Evolutionary conservation across 1,140 invertebrate genomes (phyloP), one percentile per base, ranked within the genome.

Genomic region (Pteromalus puparum): DNA sequence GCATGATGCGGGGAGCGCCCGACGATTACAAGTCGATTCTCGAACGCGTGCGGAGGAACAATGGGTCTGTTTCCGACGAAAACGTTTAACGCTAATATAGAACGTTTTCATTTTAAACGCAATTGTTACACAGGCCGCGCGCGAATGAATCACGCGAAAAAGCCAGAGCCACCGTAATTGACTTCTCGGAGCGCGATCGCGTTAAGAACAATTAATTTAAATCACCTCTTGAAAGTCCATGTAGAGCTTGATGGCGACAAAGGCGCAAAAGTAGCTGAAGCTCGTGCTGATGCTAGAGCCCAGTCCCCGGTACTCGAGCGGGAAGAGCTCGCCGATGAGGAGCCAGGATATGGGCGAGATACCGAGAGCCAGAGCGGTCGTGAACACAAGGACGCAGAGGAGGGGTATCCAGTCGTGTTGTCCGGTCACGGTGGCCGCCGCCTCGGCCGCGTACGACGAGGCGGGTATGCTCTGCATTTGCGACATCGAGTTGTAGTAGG

Each of bases 331-430:
- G 73, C 96, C 97, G 90, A 97, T 97, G 80, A 98, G 94, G 83
- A 98, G 93, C 94, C 97, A 97, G 28, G 97, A 97, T 90, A 98
- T 97, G 67, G 97, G 97, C 90, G 97, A 97, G 89, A 98, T 97
- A 42, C 97, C 97, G 84, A 98, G 93, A 1, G 97, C 96, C 91
- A 98, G 97, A 26, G 97, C 96, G 6, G 97, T 95, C 1, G 96
- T 97, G 90, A 97, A 97, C 68, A 97, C 95, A 73, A 97, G 92
- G 13, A 97, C 96, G 91, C 96, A 97, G n/a, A 96, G 93, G 61
- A 97, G 89, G 13, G 96, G 96, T 86, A 97, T 96, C 96, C 96
- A 97, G 89, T 97, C 96, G 87, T 96, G 93, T 30, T 94, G 93
- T 15, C 94, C 93, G n/a, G 89, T 89, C 79, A 90, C 87, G 21